These are phyloP conservation scores for Colinus virginianus DNA, from an alignment of 2,113 vertebrate genomes.

Conservation along the genomic window DNA sequence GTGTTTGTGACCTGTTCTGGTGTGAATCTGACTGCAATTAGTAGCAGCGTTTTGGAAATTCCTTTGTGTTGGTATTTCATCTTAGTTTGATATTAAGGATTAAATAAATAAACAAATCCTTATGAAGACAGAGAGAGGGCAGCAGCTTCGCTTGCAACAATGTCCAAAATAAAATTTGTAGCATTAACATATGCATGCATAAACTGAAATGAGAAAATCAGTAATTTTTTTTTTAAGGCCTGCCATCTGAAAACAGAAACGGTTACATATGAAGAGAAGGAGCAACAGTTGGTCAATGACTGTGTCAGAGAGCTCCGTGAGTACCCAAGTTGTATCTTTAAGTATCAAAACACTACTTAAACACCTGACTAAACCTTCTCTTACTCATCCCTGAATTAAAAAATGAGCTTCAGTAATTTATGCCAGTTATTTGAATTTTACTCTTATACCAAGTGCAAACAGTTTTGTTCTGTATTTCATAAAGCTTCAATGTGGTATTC, in stretches of 20 bases:
- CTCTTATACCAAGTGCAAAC: not conserved
- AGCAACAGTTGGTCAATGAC: slow-evolving; percentile 94
- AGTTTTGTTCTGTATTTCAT: not conserved
- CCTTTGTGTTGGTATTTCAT: not conserved
- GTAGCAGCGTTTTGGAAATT: not conserved
- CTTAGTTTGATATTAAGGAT: not conserved
- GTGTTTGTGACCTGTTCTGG: not conserved
- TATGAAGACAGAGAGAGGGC: not conserved
- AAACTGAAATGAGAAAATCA: not conserved
- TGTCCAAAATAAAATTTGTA: not conserved
- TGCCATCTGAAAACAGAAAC: slow-evolving; percentile 94
- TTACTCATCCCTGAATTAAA: not conserved
- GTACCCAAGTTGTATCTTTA: slow-evolving; percentile 62
- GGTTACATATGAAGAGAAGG: slow-evolving; percentile 94
- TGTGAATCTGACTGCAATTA: not conserved
- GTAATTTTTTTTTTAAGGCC: slow-evolving; percentile 81
- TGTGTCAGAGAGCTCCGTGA: slow-evolving; percentile 98
- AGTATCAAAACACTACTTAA: not conserved
- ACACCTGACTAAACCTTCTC: not conserved
- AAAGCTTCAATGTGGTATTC: not conserved
- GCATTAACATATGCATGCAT: not conserved
- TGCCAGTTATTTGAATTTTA: not conserved
- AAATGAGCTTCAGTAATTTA: not conserved
- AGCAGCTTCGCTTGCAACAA: not conserved
- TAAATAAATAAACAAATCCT: not conserved